A percentile compares a stretch with the other conserved stretches of the same genome.
Conservation (phyloP, 2,888 invertebrate genomes). For the Choristoneura rosaceana region DNA sequence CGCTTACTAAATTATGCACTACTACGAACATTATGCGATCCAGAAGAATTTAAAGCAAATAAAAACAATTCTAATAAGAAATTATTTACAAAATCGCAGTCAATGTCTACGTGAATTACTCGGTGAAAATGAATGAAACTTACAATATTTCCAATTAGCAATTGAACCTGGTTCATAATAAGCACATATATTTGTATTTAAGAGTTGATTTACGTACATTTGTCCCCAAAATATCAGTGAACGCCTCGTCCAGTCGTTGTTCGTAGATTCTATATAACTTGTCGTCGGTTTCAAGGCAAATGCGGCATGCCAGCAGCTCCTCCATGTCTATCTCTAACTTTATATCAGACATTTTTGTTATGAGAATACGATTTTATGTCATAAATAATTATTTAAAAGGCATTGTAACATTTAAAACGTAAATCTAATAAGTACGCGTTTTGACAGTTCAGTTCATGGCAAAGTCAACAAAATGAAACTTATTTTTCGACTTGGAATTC, state of each 20-base stretch:
- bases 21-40: too few relatives aligned
- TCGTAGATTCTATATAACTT: conserved; percentile 23
- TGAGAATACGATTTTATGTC: conserved; percentile 9
- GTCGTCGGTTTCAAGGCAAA: conserved; percentile 27
- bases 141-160: neutral
- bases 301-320: conserved; percentile 30
- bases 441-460: conserved; percentile 7
- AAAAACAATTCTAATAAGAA: too few relatives aligned
- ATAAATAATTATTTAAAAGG: neutral
- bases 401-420: neutral
- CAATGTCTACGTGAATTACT: neutral
- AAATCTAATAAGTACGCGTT: neutral
- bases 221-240: conserved; percentile 25
- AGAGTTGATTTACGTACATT: conserved; percentile 17
- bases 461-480: neutral
- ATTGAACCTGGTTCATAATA: neutral
- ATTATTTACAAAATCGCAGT: neutral
- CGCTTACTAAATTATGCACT: too few relatives aligned
- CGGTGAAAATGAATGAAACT: neutral
- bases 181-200: neutral
- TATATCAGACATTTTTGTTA: conserved; percentile 24
- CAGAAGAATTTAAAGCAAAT: too few relatives aligned
- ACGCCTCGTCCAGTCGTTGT: conserved; percentile 12
- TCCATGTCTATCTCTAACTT: conserved; percentile 22
- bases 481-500: neutral